Conservation (phyloP, 2,888 invertebrate species). For the Buathra laborator region DNA sequence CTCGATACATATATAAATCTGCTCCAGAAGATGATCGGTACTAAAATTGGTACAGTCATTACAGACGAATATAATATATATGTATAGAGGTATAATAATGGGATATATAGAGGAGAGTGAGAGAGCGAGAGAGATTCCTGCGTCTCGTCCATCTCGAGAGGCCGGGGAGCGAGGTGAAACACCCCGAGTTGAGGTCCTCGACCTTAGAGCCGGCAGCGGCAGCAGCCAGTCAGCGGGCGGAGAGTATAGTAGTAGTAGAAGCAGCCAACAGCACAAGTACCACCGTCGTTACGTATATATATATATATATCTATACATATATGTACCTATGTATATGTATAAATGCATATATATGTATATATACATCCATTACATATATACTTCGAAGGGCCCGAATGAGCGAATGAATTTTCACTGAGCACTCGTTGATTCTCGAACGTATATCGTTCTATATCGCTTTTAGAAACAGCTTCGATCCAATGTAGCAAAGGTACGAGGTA, state of each 20-base stretch:
- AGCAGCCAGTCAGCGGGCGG: constrained; percentile 64
- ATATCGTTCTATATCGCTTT: background rate
- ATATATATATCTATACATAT: background rate
- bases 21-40: background rate
- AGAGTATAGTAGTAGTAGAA: constrained; percentile 43
- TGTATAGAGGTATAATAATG: background rate
- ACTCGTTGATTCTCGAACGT: background rate
- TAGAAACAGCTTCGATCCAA: background rate
- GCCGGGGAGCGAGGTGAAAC: constrained; percentile 71
- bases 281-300: constrained; percentile 12
- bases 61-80: background rate
- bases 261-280: constrained; percentile 50
- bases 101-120: constrained; percentile 8
- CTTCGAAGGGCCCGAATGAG: constrained; percentile 52
- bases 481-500: background rate
- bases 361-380: background rate
- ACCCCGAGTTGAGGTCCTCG: constrained; percentile 73
- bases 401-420: constrained; percentile 1
- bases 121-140: constrained; percentile 59
- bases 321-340: constrained; percentile 4
- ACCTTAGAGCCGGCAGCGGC: constrained; percentile 67
- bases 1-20: background rate
- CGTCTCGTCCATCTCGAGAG: constrained; percentile 69
- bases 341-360: background rate
- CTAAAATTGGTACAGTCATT: constrained; percentile 9